Evolutionary conservation across 2,797 vertebrate species (phyloP), one percentile per base, ranked within the genome.

Genomic region (Acomys russatus): DNA sequence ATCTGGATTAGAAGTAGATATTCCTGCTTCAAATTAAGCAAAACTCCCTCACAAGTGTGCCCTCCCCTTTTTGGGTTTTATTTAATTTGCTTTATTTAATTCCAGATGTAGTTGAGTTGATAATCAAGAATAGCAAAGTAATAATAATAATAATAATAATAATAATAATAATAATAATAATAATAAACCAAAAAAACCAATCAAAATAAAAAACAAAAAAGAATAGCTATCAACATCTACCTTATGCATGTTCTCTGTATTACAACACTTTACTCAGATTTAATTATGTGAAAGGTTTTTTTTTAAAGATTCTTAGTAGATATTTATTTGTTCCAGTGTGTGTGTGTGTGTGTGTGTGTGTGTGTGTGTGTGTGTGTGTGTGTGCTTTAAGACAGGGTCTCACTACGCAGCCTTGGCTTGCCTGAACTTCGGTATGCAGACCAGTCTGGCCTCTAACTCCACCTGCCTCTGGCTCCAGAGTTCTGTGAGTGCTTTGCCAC

Each of bases 261-360:
- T 92, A 78, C 51, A 20, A 44, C 28, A 84, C 6, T 74, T 88
- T 51, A 56, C 88, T 30, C 94, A 51, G 28, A 28, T 80, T 94
- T 93, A 68, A 77, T 84, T 73, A 59, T 11, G 49, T 33, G 5
- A 66, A 91, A 14, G 44, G 0, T 0, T 89, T 91, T 89, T 91
- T 94, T 71, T 61, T 91, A 74, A 83, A 68, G 2, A 74, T 94
- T 94, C 20, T n/a, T 73, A 86, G 68, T 56, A 22, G 66, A 66
- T 44, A 56, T 70, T 92, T 73, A 76, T 76, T 25, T 76, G 49
- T 77, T 77, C 25, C 28, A 44, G 74, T 3, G 14, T 77, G 44
- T 74, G 38, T 74, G 35, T 74, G 23, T 76, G 23, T 74, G 73
- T 74, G 38, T 74, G 22, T 74, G 38, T 74, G 73, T 76, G 38